Base-by-base conservation (phyloP, 2,797 vertebrate genomes). In the Hapalemur alaotrensis region DNA sequence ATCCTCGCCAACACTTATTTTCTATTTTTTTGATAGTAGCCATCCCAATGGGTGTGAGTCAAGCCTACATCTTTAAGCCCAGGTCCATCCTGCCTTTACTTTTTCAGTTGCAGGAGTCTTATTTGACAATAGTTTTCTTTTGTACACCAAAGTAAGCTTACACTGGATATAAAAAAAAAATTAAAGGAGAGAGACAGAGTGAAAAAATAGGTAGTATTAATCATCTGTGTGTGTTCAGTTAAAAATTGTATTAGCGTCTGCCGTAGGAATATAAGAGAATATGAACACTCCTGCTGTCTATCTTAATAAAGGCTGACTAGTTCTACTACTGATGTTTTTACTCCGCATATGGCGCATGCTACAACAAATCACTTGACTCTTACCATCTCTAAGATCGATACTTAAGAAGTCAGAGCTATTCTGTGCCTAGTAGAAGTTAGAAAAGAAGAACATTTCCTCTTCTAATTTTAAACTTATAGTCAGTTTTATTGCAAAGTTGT, bases 311-410 rank as follows among this genome's bases (percentile, higher is more conserved):
- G 52, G 22, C 70, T 32, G 4, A 38, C 95, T 50, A 15, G 9
- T 83, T 96, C 95, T 89, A 65, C 70, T 54, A 1, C 67, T 75
- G 30, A 17, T 25, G 9, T 97, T 80, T 28, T 67, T 96, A 89
- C 63, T 96, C 48, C 54, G 80, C 7, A 23, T 43, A 2, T 41
- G 41, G 35, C 14, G 67, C 38, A 4, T 17, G 25, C 54, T 65
- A 38, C 22, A 38, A 85, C 43, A 72, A 22, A 41, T 59, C 65
- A 25, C 35, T 69, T 67, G 57, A 75, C 17, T 73, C 52, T 83
- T 70, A 23, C 28, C 61, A 23, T 81, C 86, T 94, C 92, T 91
- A 48, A 46, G 32, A 48, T 67, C 8, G 0, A 5, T 67, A 54
- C 17, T 52, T 85, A 76, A 75, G 61, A 88, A 52, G 70, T 76